Conservation (phyloP, 2,888 invertebrate species). For the Agelastica alni region DNA sequence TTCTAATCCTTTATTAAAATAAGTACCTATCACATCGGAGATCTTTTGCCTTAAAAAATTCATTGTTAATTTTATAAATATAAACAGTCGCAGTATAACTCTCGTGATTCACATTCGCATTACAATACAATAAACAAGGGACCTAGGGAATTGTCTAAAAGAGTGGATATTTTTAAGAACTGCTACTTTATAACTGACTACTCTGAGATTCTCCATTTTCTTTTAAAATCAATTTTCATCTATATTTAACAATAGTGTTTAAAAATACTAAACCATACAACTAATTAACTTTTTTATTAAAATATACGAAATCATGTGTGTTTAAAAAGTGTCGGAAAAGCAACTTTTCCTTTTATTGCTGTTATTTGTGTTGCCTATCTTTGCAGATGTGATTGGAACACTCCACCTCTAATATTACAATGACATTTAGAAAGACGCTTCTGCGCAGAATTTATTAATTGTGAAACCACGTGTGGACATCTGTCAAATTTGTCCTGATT, state of each 20-base stretch:
- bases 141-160: too few species aligned
- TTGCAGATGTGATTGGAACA: not conserved
- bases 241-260: too few species aligned
- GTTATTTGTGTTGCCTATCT: not conserved
- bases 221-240: too few species aligned
- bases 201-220: too few species aligned
- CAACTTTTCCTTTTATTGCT: too few species aligned
- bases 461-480: conserved; percentile 1
- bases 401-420: not conserved
- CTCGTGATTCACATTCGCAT: conserved; percentile 1
- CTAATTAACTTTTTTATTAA: too few species aligned
- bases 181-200: too few species aligned
- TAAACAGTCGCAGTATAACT: conserved; percentile 6
- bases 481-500: not conserved
- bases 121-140: too few species aligned
- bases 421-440: not conserved
- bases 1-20: conserved; percentile 27
- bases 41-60: conserved; percentile 20
- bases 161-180: too few species aligned
- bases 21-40: conserved; percentile 9
- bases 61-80: conserved; percentile 7
- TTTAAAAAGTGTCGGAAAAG: too few species aligned
- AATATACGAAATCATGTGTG: too few species aligned
- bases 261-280: too few species aligned
- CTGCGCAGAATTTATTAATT: not conserved